Percentiles rank a stretch among this genome's conserved stretches.
phyloP scores from a whole-genome alignment of 1,140 invertebrate species.

The Pentalonia nigronervosa region DNA sequence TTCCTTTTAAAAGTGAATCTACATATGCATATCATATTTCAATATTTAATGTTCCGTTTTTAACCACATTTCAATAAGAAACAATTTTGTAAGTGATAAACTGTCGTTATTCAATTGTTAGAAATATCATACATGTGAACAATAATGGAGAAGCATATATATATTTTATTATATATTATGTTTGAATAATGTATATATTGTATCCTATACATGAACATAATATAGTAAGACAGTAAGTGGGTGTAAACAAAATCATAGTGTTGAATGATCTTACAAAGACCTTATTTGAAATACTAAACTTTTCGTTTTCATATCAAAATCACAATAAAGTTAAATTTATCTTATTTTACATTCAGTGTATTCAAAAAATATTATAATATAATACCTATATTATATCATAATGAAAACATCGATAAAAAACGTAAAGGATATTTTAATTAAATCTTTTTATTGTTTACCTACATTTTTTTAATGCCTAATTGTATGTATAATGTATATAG shows the following conservation, averaged over 20 bases:
- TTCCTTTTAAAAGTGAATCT: background rate
- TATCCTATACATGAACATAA: background rate
- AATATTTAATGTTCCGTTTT: background rate
- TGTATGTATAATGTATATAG: background rate
- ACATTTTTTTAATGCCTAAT: background rate
- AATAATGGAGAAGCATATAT: background rate
- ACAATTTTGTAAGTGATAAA: background rate
- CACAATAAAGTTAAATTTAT: conserved; percentile 1
- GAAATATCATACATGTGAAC: background rate
- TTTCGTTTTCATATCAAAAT: conserved; percentile 15
- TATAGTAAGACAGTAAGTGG: background rate
- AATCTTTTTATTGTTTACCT: background rate
- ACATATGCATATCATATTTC: background rate
- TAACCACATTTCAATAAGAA: background rate
- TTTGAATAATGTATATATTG: conserved; percentile 11
- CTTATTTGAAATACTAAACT: conserved; percentile 28
- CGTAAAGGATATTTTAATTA: background rate
- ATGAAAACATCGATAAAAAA: background rate
- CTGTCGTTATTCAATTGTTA: background rate
- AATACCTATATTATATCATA: background rate
- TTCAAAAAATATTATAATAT: background rate
- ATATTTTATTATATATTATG: background rate
- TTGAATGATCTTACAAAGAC: conserved; percentile 24
- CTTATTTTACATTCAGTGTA: background rate
- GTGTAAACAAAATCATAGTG: background rate